Evolutionary conservation across 2,797 vertebrate genomes (phyloP).

Genomic region (Macrochelys suwanniensis): DNA sequence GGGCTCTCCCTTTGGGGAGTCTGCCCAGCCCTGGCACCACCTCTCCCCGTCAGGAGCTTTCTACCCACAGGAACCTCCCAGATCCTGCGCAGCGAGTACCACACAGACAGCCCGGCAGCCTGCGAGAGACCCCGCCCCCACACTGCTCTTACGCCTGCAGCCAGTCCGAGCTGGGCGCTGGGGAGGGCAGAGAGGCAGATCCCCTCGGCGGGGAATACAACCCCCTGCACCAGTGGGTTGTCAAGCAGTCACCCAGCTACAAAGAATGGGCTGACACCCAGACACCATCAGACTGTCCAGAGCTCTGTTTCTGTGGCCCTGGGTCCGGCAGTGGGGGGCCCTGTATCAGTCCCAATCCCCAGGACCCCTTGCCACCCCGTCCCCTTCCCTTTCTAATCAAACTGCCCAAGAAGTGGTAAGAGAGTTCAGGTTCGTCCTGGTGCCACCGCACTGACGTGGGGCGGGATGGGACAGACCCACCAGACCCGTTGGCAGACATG

Average conservation of each 20-base stretch:
- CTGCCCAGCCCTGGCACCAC: background rate
- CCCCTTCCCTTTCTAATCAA: background rate
- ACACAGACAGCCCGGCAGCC: background rate
- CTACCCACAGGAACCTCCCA: background rate
- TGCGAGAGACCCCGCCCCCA: background rate
- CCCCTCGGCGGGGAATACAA: background rate
- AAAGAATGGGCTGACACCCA: background rate
- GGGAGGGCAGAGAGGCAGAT: background rate
- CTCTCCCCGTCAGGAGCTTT: background rate
- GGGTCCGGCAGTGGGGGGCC: background rate
- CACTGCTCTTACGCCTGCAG: background rate
- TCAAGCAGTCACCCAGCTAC: background rate
- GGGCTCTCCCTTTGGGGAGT: background rate
- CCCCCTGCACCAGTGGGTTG: background rate
- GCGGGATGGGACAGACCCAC: background rate
- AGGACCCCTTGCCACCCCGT: background rate
- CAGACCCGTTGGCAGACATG: background rate
- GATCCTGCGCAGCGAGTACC: background rate
- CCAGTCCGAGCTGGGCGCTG: background rate
- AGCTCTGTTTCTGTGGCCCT: background rate
- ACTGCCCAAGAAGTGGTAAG: rapidly evolving
- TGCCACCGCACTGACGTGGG: background rate
- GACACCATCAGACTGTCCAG: background rate
- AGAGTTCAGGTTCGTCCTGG: background rate
- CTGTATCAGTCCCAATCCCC: background rate